Percentiles rank a stretch among this genome's conserved stretches.
phyloP scores from a whole-genome alignment of 1,140 invertebrate species.

The Lordiphosa clarofinis region DNA sequence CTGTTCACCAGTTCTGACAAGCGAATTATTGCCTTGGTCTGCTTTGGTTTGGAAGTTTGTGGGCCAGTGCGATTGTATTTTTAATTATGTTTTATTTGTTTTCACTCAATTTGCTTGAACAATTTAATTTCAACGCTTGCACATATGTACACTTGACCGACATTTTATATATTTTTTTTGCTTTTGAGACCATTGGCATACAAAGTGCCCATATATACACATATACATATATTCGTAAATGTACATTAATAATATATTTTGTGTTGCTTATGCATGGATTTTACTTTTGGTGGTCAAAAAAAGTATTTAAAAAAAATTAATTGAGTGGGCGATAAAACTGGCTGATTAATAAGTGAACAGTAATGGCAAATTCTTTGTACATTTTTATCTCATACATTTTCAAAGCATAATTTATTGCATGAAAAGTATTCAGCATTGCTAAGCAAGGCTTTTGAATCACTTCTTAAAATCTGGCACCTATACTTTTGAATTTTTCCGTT shows the following conservation, averaged over 20 bases:
- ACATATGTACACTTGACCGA: constrained; percentile 58
- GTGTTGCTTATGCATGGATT: constrained; percentile 59
- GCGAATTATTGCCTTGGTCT: constrained; percentile 7
- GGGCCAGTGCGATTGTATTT: constrained; percentile 7
- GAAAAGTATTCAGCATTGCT: constrained; percentile 1
- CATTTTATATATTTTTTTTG: constrained; percentile 43
- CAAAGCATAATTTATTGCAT: too few species aligned
- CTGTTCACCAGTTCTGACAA: constrained; percentile 35
- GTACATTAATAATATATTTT: too few species aligned
- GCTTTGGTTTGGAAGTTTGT: constrained; percentile 31
- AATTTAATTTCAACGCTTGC: constrained; percentile 61
- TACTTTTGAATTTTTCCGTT: too few species aligned
- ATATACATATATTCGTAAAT: too few species aligned
- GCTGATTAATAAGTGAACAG: neutral
- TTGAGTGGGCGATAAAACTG: constrained; percentile 19
- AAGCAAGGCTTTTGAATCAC: too few species aligned
- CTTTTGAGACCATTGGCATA: constrained; percentile 34
- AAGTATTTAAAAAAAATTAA: constrained; percentile 1
- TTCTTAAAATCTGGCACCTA: too few species aligned
- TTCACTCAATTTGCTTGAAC: constrained; percentile 65
- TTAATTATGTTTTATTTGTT: constrained; percentile 69
- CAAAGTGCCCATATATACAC: constrained; percentile 41
- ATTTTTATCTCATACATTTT: neutral
- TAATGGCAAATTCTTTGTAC: neutral
- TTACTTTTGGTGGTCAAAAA: constrained; percentile 18